A percentile compares a stretch with the other conserved stretches of the same genome.
phyloP scores from a whole-genome alignment of 2,113 vertebrate genomes.

The Sprattus sprattus region DNA sequence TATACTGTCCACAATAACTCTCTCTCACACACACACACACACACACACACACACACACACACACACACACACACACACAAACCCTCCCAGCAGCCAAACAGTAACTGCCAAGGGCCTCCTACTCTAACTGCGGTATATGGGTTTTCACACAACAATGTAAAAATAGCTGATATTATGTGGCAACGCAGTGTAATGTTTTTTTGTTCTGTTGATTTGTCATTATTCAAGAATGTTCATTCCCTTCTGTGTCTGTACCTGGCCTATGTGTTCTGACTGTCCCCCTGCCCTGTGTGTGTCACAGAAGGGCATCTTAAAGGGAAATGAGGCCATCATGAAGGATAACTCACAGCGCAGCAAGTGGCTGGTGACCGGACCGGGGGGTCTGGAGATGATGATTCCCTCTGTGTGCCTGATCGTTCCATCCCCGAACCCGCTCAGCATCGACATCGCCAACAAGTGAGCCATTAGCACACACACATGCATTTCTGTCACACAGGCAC shows the following conservation, averaged over 20 bases:
- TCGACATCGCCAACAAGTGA: constrained; percentile 89
- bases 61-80: not conserved
- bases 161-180: too few species aligned
- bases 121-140: too few species aligned
- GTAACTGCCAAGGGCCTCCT: too few species aligned
- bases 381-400: constrained; percentile 92
- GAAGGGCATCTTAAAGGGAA: constrained; percentile 87
- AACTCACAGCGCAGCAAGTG: constrained; percentile 96
- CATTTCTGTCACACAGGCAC: not conserved
- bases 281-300: constrained; percentile 51
- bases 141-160: too few species aligned
- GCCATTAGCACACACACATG: constrained; percentile 42
- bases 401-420: constrained; percentile 92
- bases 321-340: constrained; percentile 92
- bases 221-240: too few species aligned
- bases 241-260: constrained; percentile 18
- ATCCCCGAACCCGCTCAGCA: constrained; percentile 85
- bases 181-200: too few species aligned
- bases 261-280: not conserved
- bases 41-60: constrained; percentile 16
- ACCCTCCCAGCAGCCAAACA: too few species aligned
- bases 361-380: constrained; percentile 91
- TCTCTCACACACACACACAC: constrained; percentile 7
- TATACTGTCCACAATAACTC: too few species aligned
- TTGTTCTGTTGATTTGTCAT: too few species aligned